Evolutionary conservation across 2,888 invertebrate species (phyloP).

Genomic region (Sinelater perroti): DNA sequence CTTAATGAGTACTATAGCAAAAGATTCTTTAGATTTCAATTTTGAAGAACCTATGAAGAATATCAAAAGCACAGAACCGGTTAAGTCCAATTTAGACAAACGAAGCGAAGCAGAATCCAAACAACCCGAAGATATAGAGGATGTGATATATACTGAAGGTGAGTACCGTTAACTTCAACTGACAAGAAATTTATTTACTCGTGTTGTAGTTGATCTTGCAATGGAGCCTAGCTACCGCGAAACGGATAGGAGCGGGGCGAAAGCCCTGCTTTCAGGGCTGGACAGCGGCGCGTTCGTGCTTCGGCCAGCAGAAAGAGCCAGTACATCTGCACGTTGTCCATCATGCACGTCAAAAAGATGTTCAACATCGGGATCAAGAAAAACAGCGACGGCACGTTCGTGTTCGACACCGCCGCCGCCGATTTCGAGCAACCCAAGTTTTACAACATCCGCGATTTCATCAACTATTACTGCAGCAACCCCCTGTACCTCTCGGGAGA

Average conservation of each 20-base stretch:
- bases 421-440: slow-evolving; percentile 28
- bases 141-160: slow-evolving; percentile 7
- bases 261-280: slow-evolving; percentile 23
- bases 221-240: slow-evolving; percentile 30
- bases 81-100: too few relatives aligned
- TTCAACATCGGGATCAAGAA: slow-evolving; percentile 35
- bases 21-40: background rate
- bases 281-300: slow-evolving; percentile 38
- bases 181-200: too few relatives aligned
- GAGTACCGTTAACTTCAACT: background rate
- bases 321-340: slow-evolving; percentile 36
- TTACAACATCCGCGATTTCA: slow-evolving; percentile 32
- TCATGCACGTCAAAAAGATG: slow-evolving; percentile 30
- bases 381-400: slow-evolving; percentile 9
- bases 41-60: too few relatives aligned
- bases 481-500: slow-evolving; percentile 23
- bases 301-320: slow-evolving; percentile 32
- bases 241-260: slow-evolving; percentile 36
- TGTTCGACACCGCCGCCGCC: slow-evolving; percentile 16
- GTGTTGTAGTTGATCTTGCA: slow-evolving; percentile 33
- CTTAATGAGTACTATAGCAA: background rate
- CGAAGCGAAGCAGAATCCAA: background rate
- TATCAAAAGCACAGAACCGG: too few relatives aligned
- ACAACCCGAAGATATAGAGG: background rate
- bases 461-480: slow-evolving; percentile 28